Percentiles rank a stretch among this genome's conserved stretches.
phyloP scores from a whole-genome alignment of 2,888 invertebrate species.

The Melanargia galathea region DNA sequence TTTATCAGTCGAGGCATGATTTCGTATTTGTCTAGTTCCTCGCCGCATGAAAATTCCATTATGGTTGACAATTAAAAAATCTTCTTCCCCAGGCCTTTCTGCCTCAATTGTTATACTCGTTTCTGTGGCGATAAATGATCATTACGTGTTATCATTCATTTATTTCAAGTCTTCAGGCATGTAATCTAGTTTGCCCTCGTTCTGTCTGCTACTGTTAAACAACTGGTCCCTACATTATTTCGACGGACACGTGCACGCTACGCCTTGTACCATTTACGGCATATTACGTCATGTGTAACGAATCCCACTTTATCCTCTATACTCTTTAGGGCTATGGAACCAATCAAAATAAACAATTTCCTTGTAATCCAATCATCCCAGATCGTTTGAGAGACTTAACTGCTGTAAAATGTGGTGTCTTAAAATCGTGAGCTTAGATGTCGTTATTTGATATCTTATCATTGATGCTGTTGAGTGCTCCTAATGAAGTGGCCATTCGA shows the following conservation, averaged over 20 bases:
- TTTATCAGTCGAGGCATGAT: neutral
- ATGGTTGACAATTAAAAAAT: too few relatives aligned
- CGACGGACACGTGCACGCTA: constrained; percentile 35
- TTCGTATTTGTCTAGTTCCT: neutral
- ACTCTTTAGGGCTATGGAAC: constrained; percentile 27
- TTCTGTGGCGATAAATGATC: neutral
- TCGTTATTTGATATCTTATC: constrained; percentile 1
- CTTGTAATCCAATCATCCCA: constrained; percentile 3
- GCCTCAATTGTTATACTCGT: neutral
- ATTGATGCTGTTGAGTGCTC: too few relatives aligned
- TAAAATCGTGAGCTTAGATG: neutral
- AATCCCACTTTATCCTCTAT: constrained; percentile 44
- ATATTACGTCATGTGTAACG: constrained; percentile 44
- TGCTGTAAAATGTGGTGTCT: neutral
- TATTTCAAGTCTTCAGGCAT: neutral
- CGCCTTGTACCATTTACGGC: constrained; percentile 38
- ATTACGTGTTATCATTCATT: neutral
- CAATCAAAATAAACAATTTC: constrained; percentile 26
- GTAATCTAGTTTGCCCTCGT: constrained; percentile 15
- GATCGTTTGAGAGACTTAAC: neutral
- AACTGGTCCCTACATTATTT: constrained; percentile 24
- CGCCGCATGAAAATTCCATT: neutral
- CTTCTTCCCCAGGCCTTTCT: too few relatives aligned
- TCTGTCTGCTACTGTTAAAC: neutral
- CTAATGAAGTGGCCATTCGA: too few relatives aligned